Evolutionary conservation across 2,797 vertebrate species (phyloP).

Genomic region (Pygocentrus nattereri): DNA sequence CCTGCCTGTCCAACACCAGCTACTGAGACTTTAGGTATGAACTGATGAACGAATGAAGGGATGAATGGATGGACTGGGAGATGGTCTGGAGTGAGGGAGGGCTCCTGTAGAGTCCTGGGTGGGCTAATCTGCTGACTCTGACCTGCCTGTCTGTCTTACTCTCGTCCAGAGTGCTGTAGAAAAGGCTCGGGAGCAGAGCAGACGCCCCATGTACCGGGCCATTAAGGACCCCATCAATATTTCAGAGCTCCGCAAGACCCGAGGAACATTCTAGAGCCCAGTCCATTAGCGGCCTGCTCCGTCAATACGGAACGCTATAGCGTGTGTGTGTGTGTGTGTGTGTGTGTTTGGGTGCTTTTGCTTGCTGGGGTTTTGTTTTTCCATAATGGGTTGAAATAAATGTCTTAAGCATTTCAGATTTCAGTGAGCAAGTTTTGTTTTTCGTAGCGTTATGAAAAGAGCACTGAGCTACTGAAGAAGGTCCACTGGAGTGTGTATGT

Average conservation of each 20-base stretch:
- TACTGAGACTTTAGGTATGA: background rate
- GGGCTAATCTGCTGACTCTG: constrained; percentile 52
- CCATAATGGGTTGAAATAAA: background rate
- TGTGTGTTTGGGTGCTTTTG: constrained; percentile 26
- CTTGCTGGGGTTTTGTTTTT: constrained; percentile 12
- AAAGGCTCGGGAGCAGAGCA: constrained; percentile 24
- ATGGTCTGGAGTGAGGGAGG: background rate
- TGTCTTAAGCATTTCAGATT: constrained; percentile 14
- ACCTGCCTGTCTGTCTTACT: constrained; percentile 32
- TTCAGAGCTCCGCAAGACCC: constrained; percentile 66
- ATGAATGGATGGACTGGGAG: background rate
- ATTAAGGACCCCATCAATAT: constrained; percentile 84
- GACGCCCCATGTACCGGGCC: constrained; percentile 66
- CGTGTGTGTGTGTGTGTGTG: constrained; percentile 19
- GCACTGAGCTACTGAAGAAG: background rate
- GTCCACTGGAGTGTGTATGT: background rate
- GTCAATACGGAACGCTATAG: constrained; percentile 14
- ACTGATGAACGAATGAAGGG: background rate
- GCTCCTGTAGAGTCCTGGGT: constrained; percentile 18
- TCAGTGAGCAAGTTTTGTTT: background rate
- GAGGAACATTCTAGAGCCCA: constrained; percentile 48
- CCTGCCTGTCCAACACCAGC: background rate
- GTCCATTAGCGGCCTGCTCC: constrained; percentile 55
- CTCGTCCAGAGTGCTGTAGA: constrained; percentile 44
- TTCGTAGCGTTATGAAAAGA: background rate